Base-by-base conservation (phyloP, 92 coral and sea anemone genomes). In the Desmophyllum pertusum region DNA sequence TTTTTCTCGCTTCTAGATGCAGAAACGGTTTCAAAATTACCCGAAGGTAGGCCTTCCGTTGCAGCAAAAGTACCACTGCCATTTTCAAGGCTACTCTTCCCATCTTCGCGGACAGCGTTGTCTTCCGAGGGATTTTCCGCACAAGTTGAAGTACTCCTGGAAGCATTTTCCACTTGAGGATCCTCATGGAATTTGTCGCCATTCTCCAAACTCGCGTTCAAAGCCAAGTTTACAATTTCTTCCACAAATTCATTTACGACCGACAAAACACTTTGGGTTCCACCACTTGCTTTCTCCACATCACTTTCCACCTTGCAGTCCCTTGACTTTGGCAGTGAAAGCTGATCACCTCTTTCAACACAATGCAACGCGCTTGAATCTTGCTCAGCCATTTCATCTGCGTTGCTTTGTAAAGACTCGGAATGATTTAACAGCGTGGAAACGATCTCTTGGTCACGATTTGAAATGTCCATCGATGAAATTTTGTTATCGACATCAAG, bases 1-100 rank as follows among this genome's bases (percentile, higher is more conserved):
- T 1, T 40, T 21, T 72, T 38, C 40, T 31, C 72, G 41, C 64
- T 18, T 14, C 31, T 23, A 72, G 53, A 10, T 40, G 41, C 27
- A 40, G 51, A 46, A 35, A 57, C 10, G 9, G 21, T 36, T 50
- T 80, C 43, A 67, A 31, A 21, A 50, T 78, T 64, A 36, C 48
- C 76, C 36, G 75, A 21, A 21, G 66, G 84, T 0, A 68, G 65
- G 35, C 65, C 65, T 59, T 25, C 65, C 65, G 65, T 59, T 59
- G 65, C 33, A 59, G 65, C 31, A 5, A 59, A 59, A 10, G 65
- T 59, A 25, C 10, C 65, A 21, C 7, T 27, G 65, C 65, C 30
- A 59, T 9, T 25, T 64, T 70, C 81, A 43, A 52, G 23, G 59
- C 30, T 50, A 21, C 63, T 70, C 73, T 73, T 38, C 17, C 39